A percentile compares a stretch with the other conserved stretches of the same genome.
These are phyloP conservation scores for Noctua janthe DNA, from an alignment of 2,888 invertebrate species.

Conservation along the genomic window DNA sequence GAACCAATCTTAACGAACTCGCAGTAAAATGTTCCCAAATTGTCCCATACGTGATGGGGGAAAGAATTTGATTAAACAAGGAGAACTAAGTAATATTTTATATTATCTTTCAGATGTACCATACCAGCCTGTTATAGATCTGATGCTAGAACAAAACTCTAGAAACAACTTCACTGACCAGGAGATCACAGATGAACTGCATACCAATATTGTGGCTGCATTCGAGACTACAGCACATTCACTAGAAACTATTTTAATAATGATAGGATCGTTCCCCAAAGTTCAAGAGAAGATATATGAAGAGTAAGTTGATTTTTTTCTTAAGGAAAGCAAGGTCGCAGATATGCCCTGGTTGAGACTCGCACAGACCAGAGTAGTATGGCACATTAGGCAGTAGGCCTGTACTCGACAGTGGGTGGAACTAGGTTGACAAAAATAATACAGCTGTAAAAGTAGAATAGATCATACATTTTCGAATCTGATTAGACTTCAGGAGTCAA, in stretches of 20 bases:
- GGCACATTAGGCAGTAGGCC: neutral
- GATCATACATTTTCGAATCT: too few relatives aligned
- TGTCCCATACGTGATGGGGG: too few relatives aligned
- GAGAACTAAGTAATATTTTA: too few relatives aligned
- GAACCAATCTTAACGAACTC: too few relatives aligned
- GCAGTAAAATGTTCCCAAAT: too few relatives aligned
- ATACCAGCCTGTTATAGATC: neutral
- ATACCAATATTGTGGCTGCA: neutral
- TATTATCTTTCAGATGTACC: neutral
- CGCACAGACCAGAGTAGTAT: neutral
- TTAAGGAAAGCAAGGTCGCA: too few relatives aligned
- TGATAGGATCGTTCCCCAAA: conserved; percentile 26
- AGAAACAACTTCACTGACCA: conserved; percentile 9
- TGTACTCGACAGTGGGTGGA: too few relatives aligned
- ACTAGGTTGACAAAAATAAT: too few relatives aligned
- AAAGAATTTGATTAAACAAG: too few relatives aligned
- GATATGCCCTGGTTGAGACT: neutral
- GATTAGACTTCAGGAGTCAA: too few relatives aligned
- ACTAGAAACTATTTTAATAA: neutral
- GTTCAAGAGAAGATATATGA: conserved; percentile 12
- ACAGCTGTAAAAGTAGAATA: too few relatives aligned
- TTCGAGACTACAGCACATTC: conserved; percentile 6
- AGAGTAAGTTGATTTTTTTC: neutral
- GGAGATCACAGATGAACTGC: conserved; percentile 25
- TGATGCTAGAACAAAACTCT: neutral